Base-by-base conservation (phyloP, 2,797 vertebrate genomes). In the Remorina albescens region DNA sequence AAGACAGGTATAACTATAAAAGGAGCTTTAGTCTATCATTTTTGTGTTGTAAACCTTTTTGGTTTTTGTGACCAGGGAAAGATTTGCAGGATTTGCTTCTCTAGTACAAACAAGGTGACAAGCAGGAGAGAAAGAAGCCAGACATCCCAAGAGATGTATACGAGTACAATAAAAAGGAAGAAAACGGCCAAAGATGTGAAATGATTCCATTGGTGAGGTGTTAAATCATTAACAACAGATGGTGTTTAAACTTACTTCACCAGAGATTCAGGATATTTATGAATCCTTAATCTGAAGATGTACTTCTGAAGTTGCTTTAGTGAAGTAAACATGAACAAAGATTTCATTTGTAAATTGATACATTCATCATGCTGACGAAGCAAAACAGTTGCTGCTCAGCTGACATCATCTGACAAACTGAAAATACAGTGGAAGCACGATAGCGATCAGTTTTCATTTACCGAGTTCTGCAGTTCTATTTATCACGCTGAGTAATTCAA, bases 161-260 rank as follows among this genome's bases (percentile, higher is more conserved):
- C 18, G 39, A 18, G 15, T 18, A 9, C 10, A 25, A 21, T n/a
- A 11, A 28, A 25, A 37, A 37, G 26, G 11, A 4, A 34, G 6
- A 21, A 23, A 60, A 59, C 55, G 26, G 49, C 25, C 21, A 49
- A 26, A 4, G 19, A 51, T 26, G 6, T 7, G 25, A 36, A 41
- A 21, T 5, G n/a, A 76, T 60, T 59, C 2, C 62, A 7, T 57
- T 55, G 2, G 47, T 51, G 10, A 26, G 11, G 11, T 63, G 25
- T 34, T 39, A 34, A 39, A 59, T 71, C 19, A 46, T 64, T 26
- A 15, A 56, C 59, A 49, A 64, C 56, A 64, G n/a, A 51, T 50
- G 37, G 58, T 69, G 36, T 71, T 81, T 65, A 37, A 47, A 49
- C 16, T 37, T 58, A 39, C 23, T 50, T 21, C 18, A 37, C 15